These are phyloP conservation scores for Abramis brama DNA, from an alignment of 2,113 vertebrate genomes.

Conservation along the genomic window DNA sequence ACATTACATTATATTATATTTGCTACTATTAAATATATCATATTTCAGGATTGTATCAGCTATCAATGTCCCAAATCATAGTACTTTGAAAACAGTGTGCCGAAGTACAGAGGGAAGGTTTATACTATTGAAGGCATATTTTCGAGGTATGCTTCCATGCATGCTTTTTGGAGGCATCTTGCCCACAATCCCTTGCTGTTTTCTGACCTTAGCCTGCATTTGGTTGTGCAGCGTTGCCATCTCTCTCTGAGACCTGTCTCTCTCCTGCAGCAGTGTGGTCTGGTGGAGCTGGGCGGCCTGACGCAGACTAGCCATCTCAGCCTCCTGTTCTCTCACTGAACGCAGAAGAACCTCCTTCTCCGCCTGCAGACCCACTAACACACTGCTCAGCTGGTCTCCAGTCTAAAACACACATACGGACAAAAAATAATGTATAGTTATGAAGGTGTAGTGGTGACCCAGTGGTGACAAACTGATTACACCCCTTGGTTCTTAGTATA, in stretches of 20 bases:
- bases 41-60: neutral
- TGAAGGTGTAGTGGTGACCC: neutral
- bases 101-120: too few species aligned
- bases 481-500: neutral
- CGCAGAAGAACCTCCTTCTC: conserved; percentile 73
- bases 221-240: conserved; percentile 70
- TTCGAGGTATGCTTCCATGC: neutral
- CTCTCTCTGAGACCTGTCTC: conserved; percentile 70
- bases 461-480: neutral
- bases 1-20: too few species aligned
- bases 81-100: neutral
- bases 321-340: conserved; percentile 63
- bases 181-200: neutral
- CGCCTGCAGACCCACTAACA: conserved; percentile 72
- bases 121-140: neutral
- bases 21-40: neutral
- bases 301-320: conserved; percentile 72
- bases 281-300: conserved; percentile 73
- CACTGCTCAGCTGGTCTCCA: conserved; percentile 70
- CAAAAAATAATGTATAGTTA: neutral
- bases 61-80: neutral
- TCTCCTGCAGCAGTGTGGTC: conserved; percentile 66
- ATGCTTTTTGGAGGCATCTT: neutral
- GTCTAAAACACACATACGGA: conserved; percentile 63
- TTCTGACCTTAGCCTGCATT: conserved; percentile 76